A percentile compares a stretch with the other conserved stretches of the same genome.
phyloP scores from a whole-genome alignment of 2,113 vertebrate genomes.

The Maccullochella peelii region DNA sequence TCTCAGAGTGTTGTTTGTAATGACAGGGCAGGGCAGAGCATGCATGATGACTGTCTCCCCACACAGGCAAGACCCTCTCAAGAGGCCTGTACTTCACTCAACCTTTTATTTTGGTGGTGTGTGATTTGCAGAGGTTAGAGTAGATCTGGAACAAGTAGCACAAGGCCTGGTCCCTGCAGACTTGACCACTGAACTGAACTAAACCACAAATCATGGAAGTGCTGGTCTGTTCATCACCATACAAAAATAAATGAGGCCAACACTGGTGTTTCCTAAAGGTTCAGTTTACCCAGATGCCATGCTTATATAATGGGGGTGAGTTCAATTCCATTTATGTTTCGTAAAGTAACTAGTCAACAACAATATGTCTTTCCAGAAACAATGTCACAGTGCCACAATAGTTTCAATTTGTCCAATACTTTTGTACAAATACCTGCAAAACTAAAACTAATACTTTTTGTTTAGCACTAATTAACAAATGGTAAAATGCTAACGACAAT shows the following conservation, averaged over 20 bases:
- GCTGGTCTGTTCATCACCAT: not conserved
- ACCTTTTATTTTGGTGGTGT: constrained; percentile 48
- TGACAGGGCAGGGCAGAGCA: constrained; percentile 54
- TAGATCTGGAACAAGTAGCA: constrained; percentile 37
- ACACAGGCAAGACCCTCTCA: constrained; percentile 17
- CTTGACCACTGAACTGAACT: not conserved
- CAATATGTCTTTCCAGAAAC: not conserved
- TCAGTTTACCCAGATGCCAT: not conserved
- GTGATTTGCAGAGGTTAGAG: constrained; percentile 50
- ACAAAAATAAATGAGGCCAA: not conserved
- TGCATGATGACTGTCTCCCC: constrained; percentile 29
- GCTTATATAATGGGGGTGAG: not conserved
- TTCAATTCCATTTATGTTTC: not conserved
- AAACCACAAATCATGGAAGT: constrained; percentile 12
- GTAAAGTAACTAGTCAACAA: not conserved
- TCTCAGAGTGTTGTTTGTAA: constrained; percentile 59
- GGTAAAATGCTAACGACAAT: too few relatives aligned
- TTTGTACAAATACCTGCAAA: too few relatives aligned
- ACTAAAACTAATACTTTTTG: too few relatives aligned
- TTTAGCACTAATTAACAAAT: too few relatives aligned
- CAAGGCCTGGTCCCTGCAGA: constrained; percentile 9
- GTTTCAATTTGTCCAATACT: too few relatives aligned
- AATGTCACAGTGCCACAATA: not conserved
- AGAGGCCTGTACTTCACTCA: constrained; percentile 64
- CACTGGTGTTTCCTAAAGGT: not conserved